Percentiles rank a stretch among this genome's conserved stretches.
Conservation (phyloP, 2,888 invertebrate genomes). For the Euspilapteryx auroguttella region DNA sequence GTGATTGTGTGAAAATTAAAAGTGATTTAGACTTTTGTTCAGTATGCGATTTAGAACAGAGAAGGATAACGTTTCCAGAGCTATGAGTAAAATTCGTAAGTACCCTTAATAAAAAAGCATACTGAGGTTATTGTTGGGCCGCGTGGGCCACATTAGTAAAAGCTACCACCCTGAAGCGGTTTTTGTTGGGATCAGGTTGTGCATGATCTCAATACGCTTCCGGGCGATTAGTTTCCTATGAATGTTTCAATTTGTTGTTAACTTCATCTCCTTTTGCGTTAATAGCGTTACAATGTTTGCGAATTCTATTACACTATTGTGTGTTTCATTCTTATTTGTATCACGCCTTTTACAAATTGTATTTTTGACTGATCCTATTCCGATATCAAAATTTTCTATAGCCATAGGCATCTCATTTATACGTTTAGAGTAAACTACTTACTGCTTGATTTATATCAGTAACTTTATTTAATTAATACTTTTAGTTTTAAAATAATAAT, state of each 20-base stretch:
- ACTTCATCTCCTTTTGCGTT: conserved; percentile 55
- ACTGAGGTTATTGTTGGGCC: no score
- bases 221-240: conserved; percentile 50
- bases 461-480: no score
- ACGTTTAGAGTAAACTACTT: no score
- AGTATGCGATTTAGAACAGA: conserved; percentile 41
- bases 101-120: no score
- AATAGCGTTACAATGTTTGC: conserved; percentile 57
- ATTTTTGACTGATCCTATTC: conserved; percentile 37
- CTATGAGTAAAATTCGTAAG: conserved; percentile 55
- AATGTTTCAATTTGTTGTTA: conserved; percentile 58
- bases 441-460: no score
- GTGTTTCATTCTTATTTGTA: conserved; percentile 27
- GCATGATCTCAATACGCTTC: conserved; percentile 48
- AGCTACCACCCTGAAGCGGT: conserved; percentile 42
- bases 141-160: no score
- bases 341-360: conserved; percentile 30
- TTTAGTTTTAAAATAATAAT: no score
- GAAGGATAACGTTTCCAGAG: conserved; percentile 25
- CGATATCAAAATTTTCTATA: conserved; percentile 11
- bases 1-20: conserved; percentile 46
- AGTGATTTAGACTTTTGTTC: conserved; percentile 23
- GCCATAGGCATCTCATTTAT: no score
- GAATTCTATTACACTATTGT: conserved; percentile 59
- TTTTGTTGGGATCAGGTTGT: conserved; percentile 33